phyloP scores from a whole-genome alignment of 2,113 vertebrate genomes.

The Heterotilapia buettikoferi region DNA sequence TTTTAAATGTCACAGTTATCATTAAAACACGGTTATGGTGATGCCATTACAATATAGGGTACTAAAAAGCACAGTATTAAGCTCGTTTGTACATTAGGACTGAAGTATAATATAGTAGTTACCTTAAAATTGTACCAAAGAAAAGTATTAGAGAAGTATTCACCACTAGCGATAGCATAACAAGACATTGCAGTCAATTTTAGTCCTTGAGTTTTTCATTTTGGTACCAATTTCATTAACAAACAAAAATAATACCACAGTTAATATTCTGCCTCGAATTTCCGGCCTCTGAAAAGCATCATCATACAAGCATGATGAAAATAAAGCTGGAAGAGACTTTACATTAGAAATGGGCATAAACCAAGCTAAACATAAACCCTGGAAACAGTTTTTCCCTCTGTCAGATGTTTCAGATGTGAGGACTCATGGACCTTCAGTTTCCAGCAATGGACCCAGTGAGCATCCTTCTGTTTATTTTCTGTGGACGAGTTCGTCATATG shows the following conservation, averaged over 20 bases:
- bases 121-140: background rate
- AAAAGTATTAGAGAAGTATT: background rate
- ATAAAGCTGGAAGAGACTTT: background rate
- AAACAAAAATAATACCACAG: fast-evolving
- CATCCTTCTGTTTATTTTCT: background rate
- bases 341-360: background rate
- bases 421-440: background rate
- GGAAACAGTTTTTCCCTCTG: background rate
- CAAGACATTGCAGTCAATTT: background rate
- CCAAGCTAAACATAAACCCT: background rate
- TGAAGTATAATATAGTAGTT: background rate
- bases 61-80: fast-evolving
- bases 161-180: background rate
- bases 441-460: background rate
- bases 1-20: fast-evolving
- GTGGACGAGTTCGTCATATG: conserved; percentile 4
- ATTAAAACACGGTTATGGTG: fast-evolving
- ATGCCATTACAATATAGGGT: fast-evolving
- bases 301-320: background rate
- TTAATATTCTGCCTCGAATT: background rate
- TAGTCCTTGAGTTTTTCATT: background rate
- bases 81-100: background rate
- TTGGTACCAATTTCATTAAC: background rate
- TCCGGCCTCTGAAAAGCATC: background rate
- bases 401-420: background rate